Percentiles rank a stretch among this genome's conserved stretches.
phyloP scores from a whole-genome alignment of 2,113 vertebrate genomes.

The Chamaea fasciata region DNA sequence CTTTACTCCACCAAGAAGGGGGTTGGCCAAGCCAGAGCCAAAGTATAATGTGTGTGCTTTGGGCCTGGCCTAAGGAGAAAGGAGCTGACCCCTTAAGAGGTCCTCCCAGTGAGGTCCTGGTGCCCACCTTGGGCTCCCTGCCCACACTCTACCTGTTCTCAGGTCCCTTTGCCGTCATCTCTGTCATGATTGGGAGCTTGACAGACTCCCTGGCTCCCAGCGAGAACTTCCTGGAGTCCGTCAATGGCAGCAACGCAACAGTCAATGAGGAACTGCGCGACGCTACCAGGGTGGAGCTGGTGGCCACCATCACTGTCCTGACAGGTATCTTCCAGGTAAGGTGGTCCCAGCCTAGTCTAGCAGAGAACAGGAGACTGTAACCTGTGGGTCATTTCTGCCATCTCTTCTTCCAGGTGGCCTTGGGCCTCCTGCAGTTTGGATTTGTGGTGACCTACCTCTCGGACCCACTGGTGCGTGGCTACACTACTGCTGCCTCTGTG shows the following conservation, averaged over 20 bases:
- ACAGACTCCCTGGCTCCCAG: slow-evolving; percentile 82
- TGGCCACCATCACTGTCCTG: slow-evolving; percentile 83
- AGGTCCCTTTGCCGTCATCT: slow-evolving; percentile 94
- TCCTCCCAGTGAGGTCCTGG: not conserved
- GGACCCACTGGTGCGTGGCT: slow-evolving; percentile 88
- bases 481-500: slow-evolving; percentile 87
- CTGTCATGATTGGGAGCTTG: slow-evolving; percentile 93
- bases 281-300: slow-evolving; percentile 73
- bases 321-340: slow-evolving; percentile 88
- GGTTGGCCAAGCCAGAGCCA: not conserved
- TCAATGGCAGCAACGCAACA: slow-evolving; percentile 48
- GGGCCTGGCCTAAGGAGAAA: not conserved
- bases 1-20: not conserved
- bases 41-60: not conserved
- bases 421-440: slow-evolving; percentile 89
- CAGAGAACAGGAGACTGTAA: accelerated
- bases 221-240: slow-evolving; percentile 50
- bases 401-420: slow-evolving; percentile 72
- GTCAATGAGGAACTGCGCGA: slow-evolving; percentile 64
- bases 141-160: not conserved
- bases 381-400: not conserved
- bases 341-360: not conserved
- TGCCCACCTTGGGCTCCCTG: not conserved
- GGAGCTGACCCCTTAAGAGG: not conserved
- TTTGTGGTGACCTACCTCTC: slow-evolving; percentile 96